These are phyloP conservation scores for Montipora capitata DNA, from an alignment of 92 coral and sea anemone species.

Conservation along the genomic window DNA sequence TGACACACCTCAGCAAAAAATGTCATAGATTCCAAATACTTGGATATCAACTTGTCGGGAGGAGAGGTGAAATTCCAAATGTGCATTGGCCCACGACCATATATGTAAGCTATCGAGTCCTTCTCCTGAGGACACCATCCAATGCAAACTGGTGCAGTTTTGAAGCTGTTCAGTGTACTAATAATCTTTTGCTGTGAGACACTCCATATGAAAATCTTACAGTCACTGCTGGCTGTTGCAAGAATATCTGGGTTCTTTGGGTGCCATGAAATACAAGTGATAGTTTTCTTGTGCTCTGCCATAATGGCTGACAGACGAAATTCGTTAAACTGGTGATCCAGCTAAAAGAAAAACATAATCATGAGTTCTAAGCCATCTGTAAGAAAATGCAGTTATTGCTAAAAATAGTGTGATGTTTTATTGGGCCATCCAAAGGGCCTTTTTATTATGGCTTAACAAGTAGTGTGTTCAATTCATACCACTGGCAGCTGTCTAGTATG, in stretches of 20 bases:
- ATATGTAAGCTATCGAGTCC: conserved; percentile 83
- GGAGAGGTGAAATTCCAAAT: conserved; percentile 81
- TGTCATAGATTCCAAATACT: conserved; percentile 84
- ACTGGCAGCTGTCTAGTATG: too few relatives aligned
- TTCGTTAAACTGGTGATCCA: conserved; percentile 87
- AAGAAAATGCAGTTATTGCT: too few relatives aligned
- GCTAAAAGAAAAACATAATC: conserved; percentile 52
- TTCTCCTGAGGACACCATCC: conserved; percentile 94
- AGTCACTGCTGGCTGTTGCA: conserved; percentile 92
- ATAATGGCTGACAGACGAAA: conserved; percentile 86
- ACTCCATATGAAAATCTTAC: conserved; percentile 90
- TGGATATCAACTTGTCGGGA: conserved; percentile 67
- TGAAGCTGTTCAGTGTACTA: conserved; percentile 75
- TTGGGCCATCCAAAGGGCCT: too few relatives aligned
- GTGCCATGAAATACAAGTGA: conserved; percentile 94
- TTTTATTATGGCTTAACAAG: too few relatives aligned
- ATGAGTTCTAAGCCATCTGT: too few relatives aligned
- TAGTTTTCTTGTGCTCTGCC: conserved; percentile 96
- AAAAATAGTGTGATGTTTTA: too few relatives aligned
- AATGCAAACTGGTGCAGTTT: conserved; percentile 77
- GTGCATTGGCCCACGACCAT: conserved; percentile 94
- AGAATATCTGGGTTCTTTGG: conserved; percentile 85
- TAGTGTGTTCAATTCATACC: too few relatives aligned
- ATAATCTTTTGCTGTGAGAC: conserved; percentile 83
- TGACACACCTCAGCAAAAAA: conserved; percentile 94